Conservation (phyloP, 2,113 vertebrate species). For the Pimephales promelas region DNA sequence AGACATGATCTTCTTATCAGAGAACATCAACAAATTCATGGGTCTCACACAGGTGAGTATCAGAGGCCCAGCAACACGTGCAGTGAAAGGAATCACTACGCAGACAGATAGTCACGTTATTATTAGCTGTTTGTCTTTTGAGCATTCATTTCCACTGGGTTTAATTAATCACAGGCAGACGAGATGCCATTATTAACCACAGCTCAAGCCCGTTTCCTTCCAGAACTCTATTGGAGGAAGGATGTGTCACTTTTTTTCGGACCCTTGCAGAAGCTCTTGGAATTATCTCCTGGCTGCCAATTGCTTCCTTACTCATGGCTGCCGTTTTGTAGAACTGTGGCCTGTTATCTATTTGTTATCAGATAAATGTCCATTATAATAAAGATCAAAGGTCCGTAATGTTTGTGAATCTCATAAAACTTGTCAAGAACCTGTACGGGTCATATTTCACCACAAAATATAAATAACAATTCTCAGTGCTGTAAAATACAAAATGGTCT, state of each 20-base stretch:
- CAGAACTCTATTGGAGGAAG: slow-evolving; percentile 13
- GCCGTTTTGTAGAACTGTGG: not conserved
- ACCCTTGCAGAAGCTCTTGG: not conserved
- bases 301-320: slow-evolving; percentile 29
- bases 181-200: slow-evolving; percentile 19
- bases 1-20: slow-evolving; percentile 97
- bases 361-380: not conserved
- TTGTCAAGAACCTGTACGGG: not conserved
- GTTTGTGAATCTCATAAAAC: not conserved
- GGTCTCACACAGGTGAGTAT: slow-evolving; percentile 90
- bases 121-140: slow-evolving; percentile 16
- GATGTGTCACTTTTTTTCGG: slow-evolving; percentile 24
- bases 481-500: not conserved
- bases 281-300: not conserved
- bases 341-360: slow-evolving; percentile 19
- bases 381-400: not conserved
- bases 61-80: not conserved
- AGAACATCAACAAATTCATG: slow-evolving; percentile 98
- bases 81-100: not conserved
- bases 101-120: slow-evolving; percentile 12
- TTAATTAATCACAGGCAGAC: not conserved
- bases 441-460: not conserved
- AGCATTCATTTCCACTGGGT: slow-evolving; percentile 19
- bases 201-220: not conserved
- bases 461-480: not conserved